These are phyloP conservation scores for Tetrao urogallus DNA, from an alignment of 2,113 vertebrate genomes.

Conservation along the genomic window DNA sequence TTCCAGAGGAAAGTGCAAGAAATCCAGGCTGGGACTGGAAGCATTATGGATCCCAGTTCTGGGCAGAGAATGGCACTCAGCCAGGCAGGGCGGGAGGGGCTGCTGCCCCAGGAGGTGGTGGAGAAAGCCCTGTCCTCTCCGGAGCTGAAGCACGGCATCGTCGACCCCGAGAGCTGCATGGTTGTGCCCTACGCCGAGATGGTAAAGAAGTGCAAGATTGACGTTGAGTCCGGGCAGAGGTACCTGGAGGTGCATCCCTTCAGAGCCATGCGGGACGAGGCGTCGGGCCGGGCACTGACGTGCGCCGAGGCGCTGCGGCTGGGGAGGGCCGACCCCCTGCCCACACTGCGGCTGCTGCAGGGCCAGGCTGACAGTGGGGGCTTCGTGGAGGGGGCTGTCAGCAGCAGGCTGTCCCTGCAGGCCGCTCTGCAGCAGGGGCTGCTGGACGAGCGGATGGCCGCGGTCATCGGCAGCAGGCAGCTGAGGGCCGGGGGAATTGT, in stretches of 20 bases:
- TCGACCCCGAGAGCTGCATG: conserved; percentile 83
- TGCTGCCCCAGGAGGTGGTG: conserved; percentile 71
- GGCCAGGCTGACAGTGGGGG: conserved; percentile 87
- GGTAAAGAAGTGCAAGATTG: conserved; percentile 90
- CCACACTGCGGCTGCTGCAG: conserved; percentile 83
- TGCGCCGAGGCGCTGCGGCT: conserved; percentile 78
- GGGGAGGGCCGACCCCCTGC: conserved; percentile 80
- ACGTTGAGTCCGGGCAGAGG: conserved; percentile 88
- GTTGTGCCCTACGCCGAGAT: conserved; percentile 88
- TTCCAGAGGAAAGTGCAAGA: conserved; percentile 76
- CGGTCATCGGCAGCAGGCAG: conserved; percentile 82
- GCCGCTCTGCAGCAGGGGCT: conserved; percentile 80
- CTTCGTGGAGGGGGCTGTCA: conserved; percentile 82
- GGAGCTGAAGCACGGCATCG: conserved; percentile 71
- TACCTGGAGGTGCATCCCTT: conserved; percentile 90
- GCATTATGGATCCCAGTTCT: conserved; percentile 75
- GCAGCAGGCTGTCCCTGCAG: conserved; percentile 79
- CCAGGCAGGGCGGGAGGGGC: conserved; percentile 77
- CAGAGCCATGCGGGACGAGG: conserved; percentile 76
- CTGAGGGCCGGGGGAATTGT: conserved; percentile 82
- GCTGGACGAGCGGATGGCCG: conserved; percentile 78
- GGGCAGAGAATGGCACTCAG: conserved; percentile 77
- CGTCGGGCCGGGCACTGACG: conserved; percentile 60
- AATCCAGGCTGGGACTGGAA: conserved; percentile 70
- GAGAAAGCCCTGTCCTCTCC: conserved; percentile 71